Conservation (phyloP, 2,113 vertebrate species). For the Aegotheles bennettii region DNA sequence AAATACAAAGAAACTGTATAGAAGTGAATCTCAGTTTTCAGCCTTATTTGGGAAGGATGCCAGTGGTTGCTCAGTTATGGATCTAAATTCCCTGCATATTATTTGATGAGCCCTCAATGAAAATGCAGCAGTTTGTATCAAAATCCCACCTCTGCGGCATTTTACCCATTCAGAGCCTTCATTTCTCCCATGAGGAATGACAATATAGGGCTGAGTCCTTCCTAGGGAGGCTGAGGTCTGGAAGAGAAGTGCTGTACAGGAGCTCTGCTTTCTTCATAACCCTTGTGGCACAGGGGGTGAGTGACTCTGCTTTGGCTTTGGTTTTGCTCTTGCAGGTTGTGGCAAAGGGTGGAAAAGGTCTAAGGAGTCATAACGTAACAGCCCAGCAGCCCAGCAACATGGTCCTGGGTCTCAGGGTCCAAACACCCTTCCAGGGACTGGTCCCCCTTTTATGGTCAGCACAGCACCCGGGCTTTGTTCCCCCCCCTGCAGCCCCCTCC, state of each 20-base stretch:
- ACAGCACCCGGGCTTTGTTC: background rate
- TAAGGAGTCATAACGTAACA: background rate
- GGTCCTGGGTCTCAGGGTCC: background rate
- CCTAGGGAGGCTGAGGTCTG: background rate
- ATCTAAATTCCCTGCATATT: background rate
- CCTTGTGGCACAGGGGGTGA: background rate
- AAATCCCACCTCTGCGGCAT: background rate
- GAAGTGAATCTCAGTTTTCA: background rate
- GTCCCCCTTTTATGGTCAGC: fast-evolving
- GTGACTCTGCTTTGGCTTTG: background rate
- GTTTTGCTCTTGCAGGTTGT: background rate
- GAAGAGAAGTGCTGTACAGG: background rate
- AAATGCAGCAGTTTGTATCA: background rate
- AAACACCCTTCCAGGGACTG: background rate
- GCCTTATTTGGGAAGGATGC: background rate
- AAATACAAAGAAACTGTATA: fast-evolving
- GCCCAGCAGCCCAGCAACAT: background rate
- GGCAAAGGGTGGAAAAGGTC: background rate
- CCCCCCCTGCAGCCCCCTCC: background rate
- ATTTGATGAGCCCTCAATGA: background rate
- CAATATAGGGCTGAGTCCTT: background rate
- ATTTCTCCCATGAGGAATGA: background rate
- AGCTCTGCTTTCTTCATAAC: background rate
- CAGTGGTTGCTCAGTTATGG: background rate
- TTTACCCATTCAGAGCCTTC: background rate